Evolutionary conservation across 2,888 invertebrate species (phyloP).

Genomic region (Eupeodes luniger): DNA sequence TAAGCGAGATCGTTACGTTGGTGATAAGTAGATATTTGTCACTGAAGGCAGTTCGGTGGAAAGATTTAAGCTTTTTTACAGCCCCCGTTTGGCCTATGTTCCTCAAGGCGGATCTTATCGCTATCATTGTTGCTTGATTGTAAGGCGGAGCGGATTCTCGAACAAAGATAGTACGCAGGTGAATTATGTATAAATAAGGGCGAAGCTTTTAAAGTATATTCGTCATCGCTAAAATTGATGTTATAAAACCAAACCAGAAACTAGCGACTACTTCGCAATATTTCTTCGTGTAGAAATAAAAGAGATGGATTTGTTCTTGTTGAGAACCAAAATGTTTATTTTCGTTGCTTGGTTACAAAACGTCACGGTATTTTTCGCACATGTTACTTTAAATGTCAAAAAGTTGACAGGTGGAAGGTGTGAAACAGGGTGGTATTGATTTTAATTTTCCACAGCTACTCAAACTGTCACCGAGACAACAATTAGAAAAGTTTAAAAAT

Average conservation of each 20-base stretch:
- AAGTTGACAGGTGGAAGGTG: not conserved
- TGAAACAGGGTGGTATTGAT: not conserved
- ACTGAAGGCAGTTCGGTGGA: slow-evolving; percentile 85
- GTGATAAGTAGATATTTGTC: slow-evolving; percentile 90
- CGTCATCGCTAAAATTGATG: slow-evolving; percentile 39
- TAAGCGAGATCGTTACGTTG: slow-evolving; percentile 91
- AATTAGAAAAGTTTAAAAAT: too few species aligned
- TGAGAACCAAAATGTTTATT: slow-evolving; percentile 45
- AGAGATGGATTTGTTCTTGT: slow-evolving; percentile 10
- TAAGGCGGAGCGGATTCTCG: not conserved
- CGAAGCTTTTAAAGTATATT: slow-evolving; percentile 15
- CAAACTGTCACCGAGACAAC: not conserved
- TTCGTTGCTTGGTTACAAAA: slow-evolving; percentile 2
- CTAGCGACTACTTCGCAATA: not conserved
- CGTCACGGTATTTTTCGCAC: not conserved
- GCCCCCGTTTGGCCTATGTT: slow-evolving; percentile 39
- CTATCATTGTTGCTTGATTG: slow-evolving; percentile 38
- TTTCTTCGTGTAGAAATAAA: not conserved
- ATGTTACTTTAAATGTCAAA: slow-evolving; percentile 12
- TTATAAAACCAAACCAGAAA: slow-evolving; percentile 46
- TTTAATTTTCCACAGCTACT: not conserved
- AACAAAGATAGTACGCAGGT: slow-evolving; percentile 16
- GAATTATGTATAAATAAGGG: not conserved
- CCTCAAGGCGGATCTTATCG: slow-evolving; percentile 55
- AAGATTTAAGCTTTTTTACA: slow-evolving; percentile 77